phyloP scores from a whole-genome alignment of 1,140 invertebrate genomes.

The Drosophila sturtevanti region DNA sequence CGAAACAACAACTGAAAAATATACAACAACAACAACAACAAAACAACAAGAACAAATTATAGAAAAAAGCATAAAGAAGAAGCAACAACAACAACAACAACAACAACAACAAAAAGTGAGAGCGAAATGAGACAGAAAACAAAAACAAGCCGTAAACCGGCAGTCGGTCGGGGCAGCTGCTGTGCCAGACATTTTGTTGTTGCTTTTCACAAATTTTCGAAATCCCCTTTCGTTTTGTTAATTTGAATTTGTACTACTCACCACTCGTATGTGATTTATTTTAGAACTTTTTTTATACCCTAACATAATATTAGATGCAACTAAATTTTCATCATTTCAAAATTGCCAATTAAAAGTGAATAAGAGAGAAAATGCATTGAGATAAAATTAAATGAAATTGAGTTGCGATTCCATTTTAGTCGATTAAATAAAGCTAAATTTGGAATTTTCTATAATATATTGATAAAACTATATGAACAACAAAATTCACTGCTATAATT shows the following conservation, averaged over 20 bases:
- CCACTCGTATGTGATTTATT: constrained; percentile 45
- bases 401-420: too few species aligned
- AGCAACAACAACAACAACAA: neutral
- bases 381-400: too few species aligned
- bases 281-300: constrained; percentile 42
- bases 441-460: too few species aligned
- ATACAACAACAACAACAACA: constrained; percentile 13
- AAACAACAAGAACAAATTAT: constrained; percentile 5
- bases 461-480: too few species aligned
- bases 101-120: constrained; percentile 27
- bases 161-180: constrained; percentile 27
- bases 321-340: constrained; percentile 16
- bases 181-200: constrained; percentile 40
- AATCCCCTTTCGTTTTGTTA: constrained; percentile 16
- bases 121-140: constrained; percentile 31
- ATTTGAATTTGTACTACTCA: constrained; percentile 24
- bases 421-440: too few species aligned
- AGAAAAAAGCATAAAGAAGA: constrained; percentile 2
- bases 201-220: constrained; percentile 33
- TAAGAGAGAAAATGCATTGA: too few species aligned
- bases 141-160: constrained; percentile 37
- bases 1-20: constrained; percentile 36
- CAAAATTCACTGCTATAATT: too few species aligned
- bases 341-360: constrained; percentile 49
- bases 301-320: neutral